Conservation (phyloP, 2,113 vertebrate genomes). For the Calyptommatus sinebrachiatus region DNA sequence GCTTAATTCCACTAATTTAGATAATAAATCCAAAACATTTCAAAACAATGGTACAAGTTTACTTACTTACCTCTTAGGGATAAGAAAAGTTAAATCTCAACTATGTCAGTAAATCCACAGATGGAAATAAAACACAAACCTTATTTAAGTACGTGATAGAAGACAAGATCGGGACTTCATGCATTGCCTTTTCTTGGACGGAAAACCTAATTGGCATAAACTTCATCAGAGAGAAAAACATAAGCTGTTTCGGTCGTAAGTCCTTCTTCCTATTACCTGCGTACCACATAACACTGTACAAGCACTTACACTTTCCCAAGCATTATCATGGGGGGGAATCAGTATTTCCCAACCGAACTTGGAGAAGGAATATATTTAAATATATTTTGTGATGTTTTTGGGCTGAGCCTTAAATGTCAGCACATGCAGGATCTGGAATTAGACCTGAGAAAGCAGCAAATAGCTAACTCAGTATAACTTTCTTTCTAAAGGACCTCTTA, state of each 20-base stretch:
- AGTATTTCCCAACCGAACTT: slow-evolving; percentile 25
- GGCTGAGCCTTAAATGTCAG: neutral
- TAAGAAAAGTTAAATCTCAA: slow-evolving; percentile 53
- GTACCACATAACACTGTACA: slow-evolving; percentile 45
- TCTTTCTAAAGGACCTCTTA: neutral
- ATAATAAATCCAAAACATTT: slow-evolving; percentile 9
- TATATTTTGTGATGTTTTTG: neutral
- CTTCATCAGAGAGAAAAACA: slow-evolving; percentile 40
- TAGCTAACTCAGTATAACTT: neutral
- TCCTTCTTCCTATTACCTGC: slow-evolving; percentile 61
- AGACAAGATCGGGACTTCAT: slow-evolving; percentile 46
- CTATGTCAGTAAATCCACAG: slow-evolving; percentile 30
- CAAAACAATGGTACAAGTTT: slow-evolving; percentile 31
- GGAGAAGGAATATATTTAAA: slow-evolving; percentile 13
- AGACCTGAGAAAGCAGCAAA: neutral
- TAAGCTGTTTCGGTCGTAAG: slow-evolving; percentile 60
- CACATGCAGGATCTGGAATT: slow-evolving; percentile 1
- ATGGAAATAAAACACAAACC: slow-evolving; percentile 46
- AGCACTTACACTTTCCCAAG: slow-evolving; percentile 34
- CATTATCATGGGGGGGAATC: slow-evolving; percentile 21
- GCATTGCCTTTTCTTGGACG: slow-evolving; percentile 1
- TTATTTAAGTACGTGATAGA: slow-evolving; percentile 53
- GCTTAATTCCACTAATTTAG: slow-evolving; percentile 2
- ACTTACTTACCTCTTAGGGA: slow-evolving; percentile 66
- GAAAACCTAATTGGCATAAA: slow-evolving; percentile 43